Base-by-base conservation (phyloP, 1,140 invertebrate genomes). In the Venturia canescens region DNA sequence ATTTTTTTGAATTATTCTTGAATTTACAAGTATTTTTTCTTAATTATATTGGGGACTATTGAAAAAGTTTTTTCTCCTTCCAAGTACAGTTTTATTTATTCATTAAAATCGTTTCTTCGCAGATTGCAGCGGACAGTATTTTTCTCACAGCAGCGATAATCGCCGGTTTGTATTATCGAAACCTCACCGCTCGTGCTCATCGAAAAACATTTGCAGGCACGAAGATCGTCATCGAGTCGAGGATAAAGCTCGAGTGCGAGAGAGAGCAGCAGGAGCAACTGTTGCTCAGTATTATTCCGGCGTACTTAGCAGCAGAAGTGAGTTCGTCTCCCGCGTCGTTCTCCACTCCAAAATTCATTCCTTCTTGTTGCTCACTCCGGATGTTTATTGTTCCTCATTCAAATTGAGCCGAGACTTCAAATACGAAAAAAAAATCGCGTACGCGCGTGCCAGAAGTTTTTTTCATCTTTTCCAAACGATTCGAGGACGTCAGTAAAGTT, bases 181-280 rank as follows among this genome's bases (percentile, higher is more conserved):
- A 96, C 80, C 94, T 98, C 90, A 97, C 97, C 0, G 95, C 97
- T 83, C 93, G 94, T 5, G 96, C 97, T 1, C 97, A 98, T 88
- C 92, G 95, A 83, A 94, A 95, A 84, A 97, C 97, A 9, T 98
- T 98, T 87, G 95, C 96, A 13, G 97, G 97, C 13, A 98, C 97
- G 16, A 93, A 96, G 72, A 97, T 96, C 2, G 98, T 97, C 81
- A 96, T 99, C 50, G 97, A 98, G 87, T 98, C 97, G 31, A 93
- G 97, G 80, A 96, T 98, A 50, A 98, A 98, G 91, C 92, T 98
- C 38, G 97, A 98, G 92, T 98, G 97, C 88, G 97, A 98, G 90
- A 94, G 96, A 83, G 97, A 98, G 85, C 97, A 98, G 83, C 96
- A 98, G 90, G 97, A 98, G 90, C 96, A 98, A 86, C 92, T 98